A percentile compares a stretch with the other conserved stretches of the same genome.
phyloP scores from a whole-genome alignment of 2,113 vertebrate species.

The Gulo gulo region DNA sequence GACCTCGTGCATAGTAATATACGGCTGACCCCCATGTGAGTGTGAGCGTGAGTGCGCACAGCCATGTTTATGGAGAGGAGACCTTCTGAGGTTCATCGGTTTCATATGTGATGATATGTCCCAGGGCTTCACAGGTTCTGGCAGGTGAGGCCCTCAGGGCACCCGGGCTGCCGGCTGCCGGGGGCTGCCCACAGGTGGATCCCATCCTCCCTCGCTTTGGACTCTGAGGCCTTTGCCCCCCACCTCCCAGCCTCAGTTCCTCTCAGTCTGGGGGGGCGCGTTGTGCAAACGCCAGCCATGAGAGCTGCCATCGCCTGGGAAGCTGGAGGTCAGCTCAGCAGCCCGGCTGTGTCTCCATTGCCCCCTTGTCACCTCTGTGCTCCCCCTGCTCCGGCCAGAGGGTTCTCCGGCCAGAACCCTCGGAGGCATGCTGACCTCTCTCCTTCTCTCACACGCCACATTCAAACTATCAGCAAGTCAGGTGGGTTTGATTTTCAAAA shows the following conservation, averaged over 20 bases:
- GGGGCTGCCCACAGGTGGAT: not conserved
- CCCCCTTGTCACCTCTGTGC: fast-evolving
- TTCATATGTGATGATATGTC: fast-evolving
- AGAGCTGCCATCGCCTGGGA: fast-evolving
- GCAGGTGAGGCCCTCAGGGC: not conserved
- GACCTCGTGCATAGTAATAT: fast-evolving
- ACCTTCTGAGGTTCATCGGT: fast-evolving
- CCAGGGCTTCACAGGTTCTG: fast-evolving
- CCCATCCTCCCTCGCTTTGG: fast-evolving
- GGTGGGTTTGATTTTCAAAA: not conserved
- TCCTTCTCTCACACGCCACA: not conserved
- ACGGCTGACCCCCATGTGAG: fast-evolving
- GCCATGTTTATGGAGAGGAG: not conserved
- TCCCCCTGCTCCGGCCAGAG: fast-evolving
- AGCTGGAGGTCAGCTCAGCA: not conserved
- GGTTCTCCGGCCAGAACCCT: not conserved
- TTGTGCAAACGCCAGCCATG: not conserved
- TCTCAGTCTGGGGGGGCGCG: not conserved
- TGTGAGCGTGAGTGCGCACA: fast-evolving
- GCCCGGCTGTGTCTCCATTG: fast-evolving
- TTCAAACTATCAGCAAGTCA: not conserved
- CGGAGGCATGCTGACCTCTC: fast-evolving
- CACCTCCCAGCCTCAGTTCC: not conserved
- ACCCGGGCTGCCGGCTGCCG: fast-evolving
- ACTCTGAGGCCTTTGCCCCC: not conserved